Percentiles rank a stretch among this genome's conserved stretches.
Conservation (phyloP, 2,888 invertebrate genomes). For the Pyrrhia umbra region DNA sequence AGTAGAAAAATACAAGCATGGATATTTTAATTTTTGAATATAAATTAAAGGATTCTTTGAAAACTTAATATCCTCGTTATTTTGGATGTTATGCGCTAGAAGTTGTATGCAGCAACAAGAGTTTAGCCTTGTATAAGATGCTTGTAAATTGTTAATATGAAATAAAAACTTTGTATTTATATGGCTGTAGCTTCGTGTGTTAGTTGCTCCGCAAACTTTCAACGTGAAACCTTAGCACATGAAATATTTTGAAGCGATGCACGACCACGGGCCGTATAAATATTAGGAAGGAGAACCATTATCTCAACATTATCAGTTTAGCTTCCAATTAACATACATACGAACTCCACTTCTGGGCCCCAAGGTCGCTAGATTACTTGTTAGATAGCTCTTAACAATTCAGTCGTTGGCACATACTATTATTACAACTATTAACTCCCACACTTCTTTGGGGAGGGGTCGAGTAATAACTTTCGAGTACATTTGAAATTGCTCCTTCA, state of each 20-base stretch:
- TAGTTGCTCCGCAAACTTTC: slow-evolving; percentile 33
- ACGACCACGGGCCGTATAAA: slow-evolving; percentile 3
- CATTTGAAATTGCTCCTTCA: slow-evolving; percentile 36
- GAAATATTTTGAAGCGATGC: slow-evolving; percentile 36
- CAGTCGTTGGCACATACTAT: slow-evolving; percentile 18
- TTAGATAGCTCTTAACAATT: slow-evolving; percentile 35
- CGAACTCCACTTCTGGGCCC: slow-evolving; percentile 17
- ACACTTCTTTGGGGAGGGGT: slow-evolving; percentile 22
- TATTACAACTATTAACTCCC: slow-evolving; percentile 12
- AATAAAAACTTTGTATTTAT: slow-evolving; percentile 39
- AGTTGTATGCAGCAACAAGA: slow-evolving; percentile 23
- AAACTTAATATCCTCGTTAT: slow-evolving; percentile 4
- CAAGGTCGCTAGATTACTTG: slow-evolving; percentile 38
- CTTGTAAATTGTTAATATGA: slow-evolving; percentile 42
- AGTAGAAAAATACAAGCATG: not conserved
- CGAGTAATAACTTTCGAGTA: slow-evolving; percentile 30
- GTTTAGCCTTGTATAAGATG: slow-evolving; percentile 23
- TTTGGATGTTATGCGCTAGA: slow-evolving; percentile 18
- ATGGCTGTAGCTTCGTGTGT: slow-evolving; percentile 12
- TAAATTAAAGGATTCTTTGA: slow-evolving; percentile 5
- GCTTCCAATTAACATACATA: slow-evolving; percentile 18
- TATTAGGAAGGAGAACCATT: not conserved
- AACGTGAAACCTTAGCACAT: slow-evolving; percentile 24
- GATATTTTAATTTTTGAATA: not conserved
- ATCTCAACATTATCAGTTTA: slow-evolving; percentile 14